These are phyloP conservation scores for Cryptus viduatorius DNA, from an alignment of 2,888 invertebrate genomes.

Conservation along the genomic window DNA sequence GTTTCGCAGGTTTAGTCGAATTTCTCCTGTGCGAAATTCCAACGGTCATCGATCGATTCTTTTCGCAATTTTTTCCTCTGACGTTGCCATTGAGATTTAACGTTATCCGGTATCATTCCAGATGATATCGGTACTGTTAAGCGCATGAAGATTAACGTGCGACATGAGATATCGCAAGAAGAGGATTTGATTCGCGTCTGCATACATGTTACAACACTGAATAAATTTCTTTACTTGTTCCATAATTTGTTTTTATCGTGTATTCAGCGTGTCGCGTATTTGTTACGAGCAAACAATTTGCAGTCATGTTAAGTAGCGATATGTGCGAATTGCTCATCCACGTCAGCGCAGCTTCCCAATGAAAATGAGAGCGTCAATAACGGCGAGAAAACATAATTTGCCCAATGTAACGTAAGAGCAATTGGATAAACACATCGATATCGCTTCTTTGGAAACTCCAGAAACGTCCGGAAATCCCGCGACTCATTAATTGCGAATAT, in stretches of 20 bases:
- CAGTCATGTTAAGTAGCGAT: neutral
- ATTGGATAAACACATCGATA: constrained; percentile 40
- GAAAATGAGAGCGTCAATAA: constrained; percentile 27
- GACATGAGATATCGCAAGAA: constrained; percentile 2
- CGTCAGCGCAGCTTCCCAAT: constrained; percentile 31
- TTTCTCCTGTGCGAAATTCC: constrained; percentile 4
- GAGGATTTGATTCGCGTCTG: neutral
- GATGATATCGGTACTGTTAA: neutral
- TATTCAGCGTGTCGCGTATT: neutral
- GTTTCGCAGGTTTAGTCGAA: constrained; percentile 14
- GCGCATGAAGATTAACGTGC: neutral
- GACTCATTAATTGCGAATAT: neutral
- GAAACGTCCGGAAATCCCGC: neutral
- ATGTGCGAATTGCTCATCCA: neutral
- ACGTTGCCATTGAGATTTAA: neutral
- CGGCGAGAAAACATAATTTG: constrained; percentile 35
- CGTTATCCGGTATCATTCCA: neutral
- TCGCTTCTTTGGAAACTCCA: neutral
- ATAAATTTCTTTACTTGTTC: neutral
- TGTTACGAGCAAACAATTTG: constrained; percentile 10
- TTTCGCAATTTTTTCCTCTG: neutral
- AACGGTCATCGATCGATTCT: neutral
- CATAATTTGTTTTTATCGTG: neutral
- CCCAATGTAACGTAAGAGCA: constrained; percentile 39
- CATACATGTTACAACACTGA: neutral